phyloP scores from a whole-genome alignment of 2,797 vertebrate genomes.

The Sphenodon punctatus region DNA sequence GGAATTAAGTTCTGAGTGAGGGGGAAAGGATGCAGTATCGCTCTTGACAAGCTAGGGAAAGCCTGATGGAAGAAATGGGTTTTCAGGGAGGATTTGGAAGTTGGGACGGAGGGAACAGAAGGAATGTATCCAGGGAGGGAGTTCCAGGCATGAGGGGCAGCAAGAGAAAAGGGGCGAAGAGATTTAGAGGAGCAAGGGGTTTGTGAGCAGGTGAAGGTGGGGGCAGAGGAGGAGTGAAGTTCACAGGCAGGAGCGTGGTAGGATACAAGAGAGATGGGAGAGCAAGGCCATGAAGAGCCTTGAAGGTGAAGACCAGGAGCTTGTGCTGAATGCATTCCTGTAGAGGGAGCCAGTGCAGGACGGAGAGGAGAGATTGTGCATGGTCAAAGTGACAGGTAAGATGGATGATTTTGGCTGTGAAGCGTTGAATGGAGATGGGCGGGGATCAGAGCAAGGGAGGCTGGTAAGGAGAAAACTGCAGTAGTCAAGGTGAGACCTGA shows the following conservation, averaged over 20 bases:
- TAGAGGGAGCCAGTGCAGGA: neutral
- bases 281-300: neutral
- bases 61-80: neutral
- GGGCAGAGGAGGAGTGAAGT: neutral
- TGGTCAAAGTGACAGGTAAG: too few relatives aligned
- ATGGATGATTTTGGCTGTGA: neutral
- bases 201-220: neutral
- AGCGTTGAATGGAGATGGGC: neutral
- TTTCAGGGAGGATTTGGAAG: neutral
- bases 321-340: neutral
- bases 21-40: too few relatives aligned
- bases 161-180: neutral
- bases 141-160: neutral
- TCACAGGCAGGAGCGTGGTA: too few relatives aligned
- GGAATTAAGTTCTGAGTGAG: too few relatives aligned
- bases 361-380: neutral
- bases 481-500: neutral
- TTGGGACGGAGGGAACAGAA: neutral
- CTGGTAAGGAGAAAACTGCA: conserved; percentile 36
- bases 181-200: neutral
- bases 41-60: neutral
- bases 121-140: neutral
- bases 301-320: neutral
- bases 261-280: neutral
- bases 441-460: neutral